Conservation (phyloP, 92 coral and sea anemone species). For the Scolanthus callimorphus region DNA sequence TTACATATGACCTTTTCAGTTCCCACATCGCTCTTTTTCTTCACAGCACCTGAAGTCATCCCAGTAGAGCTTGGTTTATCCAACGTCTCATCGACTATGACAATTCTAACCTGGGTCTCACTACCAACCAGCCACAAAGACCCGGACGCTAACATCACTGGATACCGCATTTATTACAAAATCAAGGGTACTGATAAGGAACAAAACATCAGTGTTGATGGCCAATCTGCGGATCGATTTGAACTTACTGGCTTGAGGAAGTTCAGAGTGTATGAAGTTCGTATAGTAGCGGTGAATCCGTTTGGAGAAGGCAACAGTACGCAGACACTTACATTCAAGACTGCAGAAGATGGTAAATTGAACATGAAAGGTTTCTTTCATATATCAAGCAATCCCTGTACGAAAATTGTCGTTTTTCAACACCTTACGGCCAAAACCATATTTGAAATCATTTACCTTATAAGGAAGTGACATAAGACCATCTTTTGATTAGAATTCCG, state of each 20-base stretch:
- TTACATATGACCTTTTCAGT: too few species aligned
- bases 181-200: not conserved
- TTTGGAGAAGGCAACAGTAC: conserved; percentile 1
- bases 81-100: not conserved
- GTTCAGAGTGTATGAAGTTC: not conserved
- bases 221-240: not conserved
- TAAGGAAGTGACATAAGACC: too few species aligned
- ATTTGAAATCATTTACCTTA: too few species aligned
- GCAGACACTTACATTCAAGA: not conserved
- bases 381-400: too few species aligned
- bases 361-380: too few species aligned
- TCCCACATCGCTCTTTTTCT: too few species aligned
- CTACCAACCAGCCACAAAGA: not conserved
- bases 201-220: not conserved
- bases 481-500: too few species aligned
- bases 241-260: not conserved
- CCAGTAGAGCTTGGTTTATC: not conserved
- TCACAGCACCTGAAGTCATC: conserved; percentile 1
- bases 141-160: not conserved
- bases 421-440: too few species aligned
- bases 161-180: not conserved
- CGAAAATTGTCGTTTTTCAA: too few species aligned
- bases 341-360: conserved; percentile 4
- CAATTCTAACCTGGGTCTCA: not conserved
- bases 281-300: not conserved